Conservation (phyloP, 2,113 vertebrate species). For the Micromys minutus region DNA sequence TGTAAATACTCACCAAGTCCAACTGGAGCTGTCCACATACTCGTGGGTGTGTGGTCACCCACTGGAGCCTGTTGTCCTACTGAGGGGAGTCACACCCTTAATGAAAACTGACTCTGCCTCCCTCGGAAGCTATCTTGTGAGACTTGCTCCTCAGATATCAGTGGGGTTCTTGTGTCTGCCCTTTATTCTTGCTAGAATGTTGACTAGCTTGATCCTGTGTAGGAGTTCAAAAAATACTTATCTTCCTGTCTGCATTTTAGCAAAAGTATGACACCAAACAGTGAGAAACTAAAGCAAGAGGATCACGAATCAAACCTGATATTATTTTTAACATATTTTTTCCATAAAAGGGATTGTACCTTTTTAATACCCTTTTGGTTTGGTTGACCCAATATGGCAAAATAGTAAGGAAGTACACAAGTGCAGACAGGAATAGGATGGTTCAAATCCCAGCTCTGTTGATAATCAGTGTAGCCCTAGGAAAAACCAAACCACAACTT, state of each 20-base stretch:
- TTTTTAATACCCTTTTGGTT: neutral
- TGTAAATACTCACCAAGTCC: neutral
- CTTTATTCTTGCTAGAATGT: too few relatives aligned
- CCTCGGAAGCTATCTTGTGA: neutral
- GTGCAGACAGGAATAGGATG: neutral
- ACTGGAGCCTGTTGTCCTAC: neutral
- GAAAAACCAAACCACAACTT: neutral
- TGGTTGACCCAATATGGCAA: neutral
- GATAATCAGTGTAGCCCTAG: neutral
- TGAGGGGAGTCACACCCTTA: neutral
- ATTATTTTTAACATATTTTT: neutral
- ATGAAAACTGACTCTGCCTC: neutral
- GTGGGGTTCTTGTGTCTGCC: neutral
- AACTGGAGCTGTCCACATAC: neutral
- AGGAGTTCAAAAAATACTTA: neutral
- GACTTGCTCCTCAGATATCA: neutral
- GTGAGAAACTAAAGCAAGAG: neutral
- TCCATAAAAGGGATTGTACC: neutral
- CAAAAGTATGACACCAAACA: neutral
- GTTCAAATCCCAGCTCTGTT: neutral
- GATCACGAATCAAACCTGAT: neutral
- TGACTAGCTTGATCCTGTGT: neutral
- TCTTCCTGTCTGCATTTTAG: neutral
- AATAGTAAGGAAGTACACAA: neutral
- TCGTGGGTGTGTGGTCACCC: neutral